Evolutionary conservation across 2,797 vertebrate species (phyloP), one percentile per base, ranked within the genome.

Genomic region (Lagodon rhomboides): DNA sequence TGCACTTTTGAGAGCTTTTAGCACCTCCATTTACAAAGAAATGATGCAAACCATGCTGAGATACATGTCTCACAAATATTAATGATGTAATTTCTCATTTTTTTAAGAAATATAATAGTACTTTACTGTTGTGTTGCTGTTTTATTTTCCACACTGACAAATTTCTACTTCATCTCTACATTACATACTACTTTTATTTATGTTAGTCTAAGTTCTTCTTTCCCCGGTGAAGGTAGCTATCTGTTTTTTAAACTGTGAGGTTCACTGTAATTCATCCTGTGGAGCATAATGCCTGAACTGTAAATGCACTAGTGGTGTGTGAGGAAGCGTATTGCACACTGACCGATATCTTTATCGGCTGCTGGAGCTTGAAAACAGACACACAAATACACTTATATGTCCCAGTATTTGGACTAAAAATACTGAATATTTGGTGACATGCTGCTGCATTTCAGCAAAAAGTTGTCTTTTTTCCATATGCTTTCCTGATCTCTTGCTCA

Each of bases 301-400:
- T 75, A 49, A 71, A 34, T 62, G 66, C 50, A 54, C 66, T 55
- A 18, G 63, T 34, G 63, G 51, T 68, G 73, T 83, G 72, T 56
- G 23, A 79, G 62, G 34, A 12, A 54, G 65, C 0, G 27, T 71
- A 17, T 77, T 69, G 81, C 73, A 77, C 79, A 51, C 49, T 77
- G 75, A 80, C 75, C 69, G 17, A 60, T 20, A 74, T 67, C 56
- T 18, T 73, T n/a, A 44, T 54, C 34, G 46, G 53, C 70, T 50
- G 30, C 62, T 13, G 71, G 17, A 78, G 58, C 80, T 43, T 38
- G 22, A 23, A 47, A 64, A 78, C 69, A 66, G 20, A 49, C 71
- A 71, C 10, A 8, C 67, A 80, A 18, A 54, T 17, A 58, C 25
- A n/a, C 27, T 20, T 53, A 50, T 12, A 27, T 16, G 23, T 59